Evolutionary conservation across 2,888 invertebrate genomes (phyloP), one percentile per base, ranked within the genome.

Genomic region (Fragum fragum): DNA sequence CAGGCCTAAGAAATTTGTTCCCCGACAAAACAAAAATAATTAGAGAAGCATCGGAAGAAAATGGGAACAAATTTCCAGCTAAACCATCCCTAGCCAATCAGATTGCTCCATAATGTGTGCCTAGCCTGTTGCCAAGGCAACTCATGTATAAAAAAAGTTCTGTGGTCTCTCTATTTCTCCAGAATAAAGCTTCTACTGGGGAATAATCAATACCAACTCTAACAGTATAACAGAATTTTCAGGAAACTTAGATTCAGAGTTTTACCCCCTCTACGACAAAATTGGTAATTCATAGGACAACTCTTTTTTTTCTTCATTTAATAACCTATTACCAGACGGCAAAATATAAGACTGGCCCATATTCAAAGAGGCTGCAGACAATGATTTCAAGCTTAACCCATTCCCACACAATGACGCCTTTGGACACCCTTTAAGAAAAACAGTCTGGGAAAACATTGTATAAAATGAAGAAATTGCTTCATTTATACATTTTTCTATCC

Each of bases 81-180:
- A 53, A 71, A 70, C 29, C 47, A 47, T 57, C 26, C 29, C 47
- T 71, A 57, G 42, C 83, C 83, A 83, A 83, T 83, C 77, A 80
- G 55, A 80, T 23, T 47, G 53, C 7, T 36, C 75, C 66, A 72
- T 74, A 76, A 66, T 76, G 59, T 75, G 74, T 74, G 71, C 80
- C 80, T 76, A 59, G 77, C 78, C 69, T 53, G 84, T 84, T 78
- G 52, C 84, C 79, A 81, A 81, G 79, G 70, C 66, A 78, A 84
- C 81, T 28, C 84, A 81, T 81, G 76, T 84, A 79, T 74, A 81
- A 70, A 36, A 57, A 23, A 32, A 18, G 66, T 42, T 66, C 36
- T 36, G 32, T 9, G 66, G 66, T 42, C 66, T 66, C 66, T 66
- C 66, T 66, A 36, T 63, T 42, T 42, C 47, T 42, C 66, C 66